phyloP scores from a whole-genome alignment of 2,113 vertebrate genomes.

The Ciconia maguari region DNA sequence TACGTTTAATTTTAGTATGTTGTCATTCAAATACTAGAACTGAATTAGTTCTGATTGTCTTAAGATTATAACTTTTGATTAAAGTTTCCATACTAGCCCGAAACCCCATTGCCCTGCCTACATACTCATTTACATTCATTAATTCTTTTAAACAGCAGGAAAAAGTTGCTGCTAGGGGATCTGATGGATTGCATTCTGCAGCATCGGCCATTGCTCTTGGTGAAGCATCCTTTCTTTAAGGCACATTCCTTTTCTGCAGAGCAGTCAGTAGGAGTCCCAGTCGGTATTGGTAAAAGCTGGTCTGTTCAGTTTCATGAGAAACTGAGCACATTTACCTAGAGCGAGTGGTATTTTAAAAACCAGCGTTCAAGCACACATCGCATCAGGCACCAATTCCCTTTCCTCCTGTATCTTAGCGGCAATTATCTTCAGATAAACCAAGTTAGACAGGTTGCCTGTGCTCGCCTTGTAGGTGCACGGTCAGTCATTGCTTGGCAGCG shows the following conservation, averaged over 20 bases:
- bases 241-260: background rate
- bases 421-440: background rate
- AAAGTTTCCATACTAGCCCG: background rate
- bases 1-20: background rate
- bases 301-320: background rate
- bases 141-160: background rate
- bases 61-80: background rate
- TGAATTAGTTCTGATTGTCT: background rate
- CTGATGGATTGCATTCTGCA: background rate
- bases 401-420: background rate
- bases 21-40: background rate
- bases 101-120: background rate
- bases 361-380: accelerated
- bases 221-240: background rate
- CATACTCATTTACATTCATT: background rate
- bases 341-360: background rate
- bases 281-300: background rate
- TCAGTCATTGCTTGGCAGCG: background rate
- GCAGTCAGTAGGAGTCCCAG: no score
- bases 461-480: background rate
- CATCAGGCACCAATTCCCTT: background rate
- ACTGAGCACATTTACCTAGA: accelerated
- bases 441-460: background rate
- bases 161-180: background rate
- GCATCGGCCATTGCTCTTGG: background rate